Percentiles rank a stretch among this genome's conserved stretches.
Conservation (phyloP, 2,888 invertebrate species). For the Dolichopus griseipennis region DNA sequence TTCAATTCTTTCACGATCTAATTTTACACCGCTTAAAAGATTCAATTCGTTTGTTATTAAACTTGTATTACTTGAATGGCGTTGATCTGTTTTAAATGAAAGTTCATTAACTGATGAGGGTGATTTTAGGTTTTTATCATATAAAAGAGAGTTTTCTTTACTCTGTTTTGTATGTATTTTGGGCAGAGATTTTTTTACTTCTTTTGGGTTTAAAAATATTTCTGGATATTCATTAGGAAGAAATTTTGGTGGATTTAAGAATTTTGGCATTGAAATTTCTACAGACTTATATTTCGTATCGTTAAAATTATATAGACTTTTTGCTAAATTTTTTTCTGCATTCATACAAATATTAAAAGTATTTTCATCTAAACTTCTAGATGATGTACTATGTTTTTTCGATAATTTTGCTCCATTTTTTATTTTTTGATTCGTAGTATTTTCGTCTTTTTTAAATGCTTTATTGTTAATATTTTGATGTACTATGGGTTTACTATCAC, state of each 20-base stretch:
- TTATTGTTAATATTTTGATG: constrained; percentile 11
- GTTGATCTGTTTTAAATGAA: constrained; percentile 18
- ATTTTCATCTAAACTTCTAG: constrained; percentile 63
- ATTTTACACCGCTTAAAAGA: constrained; percentile 48
- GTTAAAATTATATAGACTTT: constrained; percentile 27
- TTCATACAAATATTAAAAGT: constrained; percentile 46
- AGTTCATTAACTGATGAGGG: constrained; percentile 32
- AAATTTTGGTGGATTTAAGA: constrained; percentile 49
- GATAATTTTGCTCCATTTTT: neutral
- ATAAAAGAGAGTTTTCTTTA: neutral
- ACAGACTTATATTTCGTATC: constrained; percentile 36
- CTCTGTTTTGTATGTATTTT: neutral
- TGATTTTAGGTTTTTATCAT: neutral
- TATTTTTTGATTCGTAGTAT: neutral
- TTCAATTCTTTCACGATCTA: constrained; percentile 75
- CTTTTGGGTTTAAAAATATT: constrained; percentile 7
- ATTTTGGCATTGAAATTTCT: constrained; percentile 53
- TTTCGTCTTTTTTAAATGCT: constrained; percentile 23
- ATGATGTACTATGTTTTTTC: neutral
- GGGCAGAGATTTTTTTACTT: constrained; percentile 21
- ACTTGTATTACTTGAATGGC: constrained; percentile 27
- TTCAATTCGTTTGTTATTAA: constrained; percentile 27
- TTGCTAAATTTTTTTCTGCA: constrained; percentile 28
- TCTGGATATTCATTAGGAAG: neutral
- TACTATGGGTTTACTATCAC: constrained; percentile 16